These are phyloP conservation scores for Labrus mixtus DNA, from an alignment of 2,113 vertebrate species.

Conservation along the genomic window DNA sequence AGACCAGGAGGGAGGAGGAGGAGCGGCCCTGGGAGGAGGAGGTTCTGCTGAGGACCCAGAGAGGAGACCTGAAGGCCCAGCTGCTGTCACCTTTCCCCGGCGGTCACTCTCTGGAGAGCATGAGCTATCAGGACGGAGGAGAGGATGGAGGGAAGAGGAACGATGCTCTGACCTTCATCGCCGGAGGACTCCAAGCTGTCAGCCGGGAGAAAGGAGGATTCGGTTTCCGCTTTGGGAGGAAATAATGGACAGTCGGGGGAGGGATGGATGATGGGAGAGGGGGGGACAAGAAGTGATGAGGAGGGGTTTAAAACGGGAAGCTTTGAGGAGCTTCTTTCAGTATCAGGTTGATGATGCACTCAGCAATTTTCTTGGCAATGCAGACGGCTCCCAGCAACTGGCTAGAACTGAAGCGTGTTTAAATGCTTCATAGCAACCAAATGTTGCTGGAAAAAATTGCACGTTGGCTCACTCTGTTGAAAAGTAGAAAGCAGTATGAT, in stretches of 20 bases:
- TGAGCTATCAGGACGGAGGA: slow-evolving; percentile 57
- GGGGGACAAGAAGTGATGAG: not conserved
- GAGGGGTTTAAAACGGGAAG: not conserved
- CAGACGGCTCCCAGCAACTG: too few species aligned
- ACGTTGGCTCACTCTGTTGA: too few species aligned
- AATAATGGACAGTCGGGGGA: slow-evolving; percentile 45
- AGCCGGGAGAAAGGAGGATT: slow-evolving; percentile 84
- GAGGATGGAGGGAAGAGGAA: slow-evolving; percentile 67
- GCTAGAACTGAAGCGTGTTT: too few species aligned
- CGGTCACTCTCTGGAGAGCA: slow-evolving; percentile 37
- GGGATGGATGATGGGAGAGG: not conserved
- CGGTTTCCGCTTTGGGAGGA: slow-evolving; percentile 84
- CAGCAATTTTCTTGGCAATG: too few species aligned
- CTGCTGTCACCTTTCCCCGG: slow-evolving; percentile 14
- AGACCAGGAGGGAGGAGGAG: slow-evolving; percentile 4
- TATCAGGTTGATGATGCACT: too few species aligned
- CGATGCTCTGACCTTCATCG: slow-evolving; percentile 78
- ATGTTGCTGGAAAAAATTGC: too few species aligned
- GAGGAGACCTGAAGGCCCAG: slow-evolving; percentile 42
- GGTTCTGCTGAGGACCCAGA: slow-evolving; percentile 47
- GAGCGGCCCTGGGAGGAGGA: slow-evolving; percentile 26
- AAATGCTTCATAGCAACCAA: too few species aligned
- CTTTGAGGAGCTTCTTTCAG: not conserved
- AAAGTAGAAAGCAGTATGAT: too few species aligned
- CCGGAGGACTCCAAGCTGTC: slow-evolving; percentile 79